These are phyloP conservation scores for Acleris holmiana DNA, from an alignment of 2,888 invertebrate species.

Conservation along the genomic window DNA sequence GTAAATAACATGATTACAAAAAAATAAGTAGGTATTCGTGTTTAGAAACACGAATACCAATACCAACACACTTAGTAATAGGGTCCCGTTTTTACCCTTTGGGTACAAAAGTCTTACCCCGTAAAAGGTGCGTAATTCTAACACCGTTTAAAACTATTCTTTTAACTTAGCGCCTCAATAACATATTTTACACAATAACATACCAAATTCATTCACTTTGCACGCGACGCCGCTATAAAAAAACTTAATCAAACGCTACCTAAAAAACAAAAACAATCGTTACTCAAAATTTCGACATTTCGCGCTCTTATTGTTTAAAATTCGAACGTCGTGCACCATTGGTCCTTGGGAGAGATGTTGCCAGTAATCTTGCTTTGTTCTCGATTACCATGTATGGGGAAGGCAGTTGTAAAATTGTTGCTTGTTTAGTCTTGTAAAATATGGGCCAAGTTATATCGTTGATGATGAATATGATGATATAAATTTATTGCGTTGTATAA, in stretches of 20 bases:
- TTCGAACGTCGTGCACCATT: conserved; percentile 49
- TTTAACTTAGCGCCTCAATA: neutral
- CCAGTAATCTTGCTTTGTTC: conserved; percentile 41
- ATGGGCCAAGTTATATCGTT: conserved; percentile 9
- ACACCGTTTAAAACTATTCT: neutral
- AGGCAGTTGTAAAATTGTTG: conserved; percentile 27
- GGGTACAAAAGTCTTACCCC: no score
- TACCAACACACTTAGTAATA: no score
- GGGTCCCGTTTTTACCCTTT: no score
- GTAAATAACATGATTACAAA: no score
- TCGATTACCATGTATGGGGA: conserved; percentile 41
- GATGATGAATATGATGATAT: no score
- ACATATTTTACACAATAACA: neutral
- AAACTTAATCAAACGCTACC: conserved; percentile 23
- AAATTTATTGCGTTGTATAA: no score
- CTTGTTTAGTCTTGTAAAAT: neutral
- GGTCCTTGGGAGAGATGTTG: conserved; percentile 52
- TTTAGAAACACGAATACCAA: no score
- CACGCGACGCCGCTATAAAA: conserved; percentile 20
- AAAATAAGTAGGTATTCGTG: no score
- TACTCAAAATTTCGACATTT: conserved; percentile 43
- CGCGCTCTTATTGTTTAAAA: conserved; percentile 49
- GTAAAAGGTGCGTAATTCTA: neutral
- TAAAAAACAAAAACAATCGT: conserved; percentile 36
- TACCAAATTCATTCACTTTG: neutral